These are phyloP conservation scores for Brachionus manjavacas DNA, from an alignment of 1,140 invertebrate genomes.

Conservation along the genomic window DNA sequence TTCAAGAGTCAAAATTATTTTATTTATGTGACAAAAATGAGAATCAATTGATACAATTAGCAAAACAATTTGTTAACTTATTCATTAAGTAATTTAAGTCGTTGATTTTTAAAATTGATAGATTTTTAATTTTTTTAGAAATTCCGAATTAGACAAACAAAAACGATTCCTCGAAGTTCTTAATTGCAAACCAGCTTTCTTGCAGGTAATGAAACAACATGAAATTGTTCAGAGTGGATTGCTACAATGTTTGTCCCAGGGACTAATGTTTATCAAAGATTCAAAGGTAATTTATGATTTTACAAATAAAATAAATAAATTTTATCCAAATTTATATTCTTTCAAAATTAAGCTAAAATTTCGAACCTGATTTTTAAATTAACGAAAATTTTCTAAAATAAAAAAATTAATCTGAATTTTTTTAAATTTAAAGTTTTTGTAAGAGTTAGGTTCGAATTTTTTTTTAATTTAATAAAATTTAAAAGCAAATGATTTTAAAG, in stretches of 20 bases:
- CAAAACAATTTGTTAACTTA: conserved; percentile 9
- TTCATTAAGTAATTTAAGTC: background rate
- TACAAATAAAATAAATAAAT: background rate
- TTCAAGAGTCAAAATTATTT: background rate
- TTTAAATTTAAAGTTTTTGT: too few relatives aligned
- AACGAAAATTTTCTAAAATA: too few relatives aligned
- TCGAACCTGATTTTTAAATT: too few relatives aligned
- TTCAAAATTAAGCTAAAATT: too few relatives aligned
- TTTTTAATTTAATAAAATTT: too few relatives aligned
- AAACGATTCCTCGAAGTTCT: background rate
- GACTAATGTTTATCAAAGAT: background rate
- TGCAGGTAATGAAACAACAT: background rate
- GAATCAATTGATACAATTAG: background rate
- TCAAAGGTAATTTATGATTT: background rate
- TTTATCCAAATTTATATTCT: too few relatives aligned
- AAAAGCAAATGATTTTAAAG: too few relatives aligned
- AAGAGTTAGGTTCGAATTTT: too few relatives aligned
- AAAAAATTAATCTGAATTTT: too few relatives aligned
- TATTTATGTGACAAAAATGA: background rate
- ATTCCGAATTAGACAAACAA: background rate
- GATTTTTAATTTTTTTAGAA: background rate
- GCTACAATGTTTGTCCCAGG: background rate
- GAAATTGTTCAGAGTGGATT: background rate
- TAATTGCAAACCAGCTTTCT: background rate
- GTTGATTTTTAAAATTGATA: background rate